A percentile compares a stretch with the other conserved stretches of the same genome.
These are phyloP conservation scores for Vannuccia rotundouncinata DNA, from an alignment of 2,888 invertebrate species.

Conservation along the genomic window DNA sequence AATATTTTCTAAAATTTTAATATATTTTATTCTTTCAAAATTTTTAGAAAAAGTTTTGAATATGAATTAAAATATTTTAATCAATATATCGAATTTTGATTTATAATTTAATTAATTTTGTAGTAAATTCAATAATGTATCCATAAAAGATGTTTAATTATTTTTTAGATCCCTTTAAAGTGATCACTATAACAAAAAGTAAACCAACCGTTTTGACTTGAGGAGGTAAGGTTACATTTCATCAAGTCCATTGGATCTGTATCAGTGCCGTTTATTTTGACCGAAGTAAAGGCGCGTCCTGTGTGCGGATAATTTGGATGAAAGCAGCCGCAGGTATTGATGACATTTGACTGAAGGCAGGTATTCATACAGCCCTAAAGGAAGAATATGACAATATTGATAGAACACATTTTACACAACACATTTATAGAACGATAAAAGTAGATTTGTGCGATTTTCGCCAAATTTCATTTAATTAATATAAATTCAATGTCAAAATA, in stretches of 20 bases:
- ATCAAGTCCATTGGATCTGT: background rate
- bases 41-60: no score
- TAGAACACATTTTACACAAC: no score
- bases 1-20: no score
- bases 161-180: background rate
- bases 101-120: background rate
- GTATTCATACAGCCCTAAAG: background rate
- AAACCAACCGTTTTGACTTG: background rate
- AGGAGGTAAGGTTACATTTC: background rate
- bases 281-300: background rate
- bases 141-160: background rate
- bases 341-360: background rate
- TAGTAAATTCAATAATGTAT: background rate
- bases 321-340: background rate
- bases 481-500: no score
- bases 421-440: no score
- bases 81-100: no score
- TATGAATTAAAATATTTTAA: no score
- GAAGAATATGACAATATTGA: no score
- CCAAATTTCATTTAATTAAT: no score
- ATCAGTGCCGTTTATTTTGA: background rate
- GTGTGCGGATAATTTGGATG: background rate
- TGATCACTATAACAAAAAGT: background rate
- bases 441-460: no score
- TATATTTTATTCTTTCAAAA: no score